phyloP scores from a whole-genome alignment of 2,113 vertebrate species.

The Lampris megalopsis region DNA sequence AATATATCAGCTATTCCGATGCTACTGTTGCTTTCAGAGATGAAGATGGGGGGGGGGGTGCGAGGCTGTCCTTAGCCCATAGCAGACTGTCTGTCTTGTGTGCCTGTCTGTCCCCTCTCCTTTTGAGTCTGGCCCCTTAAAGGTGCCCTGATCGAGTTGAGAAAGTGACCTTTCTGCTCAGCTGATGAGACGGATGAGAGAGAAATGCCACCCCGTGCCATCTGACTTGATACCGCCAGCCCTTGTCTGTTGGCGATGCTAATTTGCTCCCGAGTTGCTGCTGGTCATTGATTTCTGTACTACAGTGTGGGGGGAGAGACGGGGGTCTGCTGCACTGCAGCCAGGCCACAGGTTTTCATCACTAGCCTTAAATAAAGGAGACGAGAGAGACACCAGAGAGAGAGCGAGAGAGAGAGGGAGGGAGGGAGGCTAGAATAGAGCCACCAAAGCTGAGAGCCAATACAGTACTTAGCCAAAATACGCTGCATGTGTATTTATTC shows the following conservation, averaged over 20 bases:
- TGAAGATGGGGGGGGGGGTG: slow-evolving; percentile 20
- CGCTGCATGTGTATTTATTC: no score
- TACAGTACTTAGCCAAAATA: no score
- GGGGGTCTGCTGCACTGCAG: slow-evolving; percentile 48
- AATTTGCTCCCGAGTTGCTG: slow-evolving; percentile 67
- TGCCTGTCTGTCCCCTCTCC: slow-evolving; percentile 25
- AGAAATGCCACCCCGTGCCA: slow-evolving; percentile 17
- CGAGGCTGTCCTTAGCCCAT: slow-evolving; percentile 8
- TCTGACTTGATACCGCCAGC: slow-evolving; percentile 33
- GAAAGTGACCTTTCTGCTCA: slow-evolving; percentile 52
- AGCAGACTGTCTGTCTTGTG: background rate
- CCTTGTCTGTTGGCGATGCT: slow-evolving; percentile 33
- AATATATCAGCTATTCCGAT: background rate
- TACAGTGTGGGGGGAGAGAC: slow-evolving; percentile 38
- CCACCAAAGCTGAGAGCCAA: no score
- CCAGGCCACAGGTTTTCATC: slow-evolving; percentile 47
- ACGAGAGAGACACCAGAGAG: no score
- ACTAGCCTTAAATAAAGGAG: slow-evolving; percentile 18
- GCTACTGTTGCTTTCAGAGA: slow-evolving; percentile 22
- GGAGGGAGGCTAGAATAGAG: no score
- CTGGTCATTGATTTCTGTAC: slow-evolving; percentile 69
- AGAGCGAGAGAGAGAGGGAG: no score
- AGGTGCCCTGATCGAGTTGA: slow-evolving; percentile 13
- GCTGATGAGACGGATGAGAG: slow-evolving; percentile 30
- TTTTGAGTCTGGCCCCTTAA: slow-evolving; percentile 4